Evolutionary conservation across 1,140 invertebrate genomes (phyloP), one percentile per base, ranked within the genome.

Genomic region (Trichonephila clavipes): DNA sequence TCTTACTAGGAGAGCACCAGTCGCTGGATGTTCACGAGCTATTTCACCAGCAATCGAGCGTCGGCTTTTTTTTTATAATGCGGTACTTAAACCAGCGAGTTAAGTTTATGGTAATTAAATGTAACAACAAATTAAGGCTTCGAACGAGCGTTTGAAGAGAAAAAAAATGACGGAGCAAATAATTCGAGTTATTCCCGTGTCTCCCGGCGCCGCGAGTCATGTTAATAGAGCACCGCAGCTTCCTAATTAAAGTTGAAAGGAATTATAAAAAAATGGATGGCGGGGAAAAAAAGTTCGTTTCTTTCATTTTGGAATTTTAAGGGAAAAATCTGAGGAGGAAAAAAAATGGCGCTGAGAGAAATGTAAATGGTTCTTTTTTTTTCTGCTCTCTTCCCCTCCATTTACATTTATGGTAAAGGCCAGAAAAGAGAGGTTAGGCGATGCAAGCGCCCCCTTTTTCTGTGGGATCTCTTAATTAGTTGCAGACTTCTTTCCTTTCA

Each of bases 81-180:
- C 59, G 81, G 59, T 92, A 77, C 72, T 90, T 90, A 90, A 90
- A 90, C 89, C 64, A 62, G 28, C 69, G 62, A 92, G 90, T 92
- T 92, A 92, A 92, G 82, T 92, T 92, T 92, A 92, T 92, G 90
- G 90, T 92, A 92, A 92, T 92, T 92, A 92, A 92, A 92, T 92
- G 90, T 92, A 92, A 92, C 90, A 92, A 92, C 90, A 92, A 92
- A 92, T 92, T 92, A 92, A 92, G 61, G 82, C 72, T 85, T 82
- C 89, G 88, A 61, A 82, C 34, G 72, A 90, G 61, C 21, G 51
- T 66, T 82, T 90, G 28, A 51, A 40, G 58, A 12, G 58, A 90
- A 86, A 81, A 92, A 92, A 92, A 92, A 92, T 83, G 81, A 58
- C 59, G 34, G 90, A 90, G 58, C 77, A 90, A 90, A 82, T 82